phyloP scores from a whole-genome alignment of 2,888 invertebrate species.

The Xestia c-nigrum region DNA sequence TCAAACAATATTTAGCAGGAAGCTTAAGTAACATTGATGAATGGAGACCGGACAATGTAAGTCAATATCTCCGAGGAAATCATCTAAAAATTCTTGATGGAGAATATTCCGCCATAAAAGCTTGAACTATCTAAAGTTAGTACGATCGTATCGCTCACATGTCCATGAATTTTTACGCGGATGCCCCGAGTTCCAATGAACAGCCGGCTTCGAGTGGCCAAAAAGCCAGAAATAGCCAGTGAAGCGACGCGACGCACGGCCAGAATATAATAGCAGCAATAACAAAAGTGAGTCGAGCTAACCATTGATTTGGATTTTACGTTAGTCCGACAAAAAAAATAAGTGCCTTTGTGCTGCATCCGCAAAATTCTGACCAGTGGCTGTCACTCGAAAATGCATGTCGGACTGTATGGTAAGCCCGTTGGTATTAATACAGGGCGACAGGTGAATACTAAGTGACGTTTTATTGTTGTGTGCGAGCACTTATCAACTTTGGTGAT shows the following conservation, averaged over 20 bases:
- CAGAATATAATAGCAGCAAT: slow-evolving; percentile 85
- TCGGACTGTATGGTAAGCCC: slow-evolving; percentile 76
- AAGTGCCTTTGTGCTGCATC: slow-evolving; percentile 84
- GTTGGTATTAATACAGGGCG: slow-evolving; percentile 82
- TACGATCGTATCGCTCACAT: slow-evolving; percentile 70
- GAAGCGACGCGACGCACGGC: slow-evolving; percentile 67
- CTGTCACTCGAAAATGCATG: slow-evolving; percentile 80
- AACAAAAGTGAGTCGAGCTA: slow-evolving; percentile 88
- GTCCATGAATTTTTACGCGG: slow-evolving; percentile 79
- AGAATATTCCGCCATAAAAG: slow-evolving; percentile 30
- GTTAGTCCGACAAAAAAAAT: slow-evolving; percentile 83
- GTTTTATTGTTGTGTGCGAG: slow-evolving; percentile 77
- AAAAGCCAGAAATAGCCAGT: slow-evolving; percentile 76
- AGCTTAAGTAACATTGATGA: slow-evolving; percentile 58
- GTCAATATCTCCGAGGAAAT: slow-evolving; percentile 62
- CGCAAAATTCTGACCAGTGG: slow-evolving; percentile 83
- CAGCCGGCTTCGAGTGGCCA: slow-evolving; percentile 68
- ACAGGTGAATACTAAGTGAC: slow-evolving; percentile 86
- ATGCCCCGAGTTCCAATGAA: slow-evolving; percentile 74
- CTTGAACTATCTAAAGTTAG: slow-evolving; percentile 30
- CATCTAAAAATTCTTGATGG: slow-evolving; percentile 27
- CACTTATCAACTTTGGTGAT: slow-evolving; percentile 70
- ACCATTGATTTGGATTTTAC: slow-evolving; percentile 89
- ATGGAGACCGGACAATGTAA: slow-evolving; percentile 40
- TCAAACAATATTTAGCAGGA: slow-evolving; percentile 40